These are phyloP conservation scores for Orcinus orca DNA, from an alignment of 2,113 vertebrate species.

Conservation along the genomic window DNA sequence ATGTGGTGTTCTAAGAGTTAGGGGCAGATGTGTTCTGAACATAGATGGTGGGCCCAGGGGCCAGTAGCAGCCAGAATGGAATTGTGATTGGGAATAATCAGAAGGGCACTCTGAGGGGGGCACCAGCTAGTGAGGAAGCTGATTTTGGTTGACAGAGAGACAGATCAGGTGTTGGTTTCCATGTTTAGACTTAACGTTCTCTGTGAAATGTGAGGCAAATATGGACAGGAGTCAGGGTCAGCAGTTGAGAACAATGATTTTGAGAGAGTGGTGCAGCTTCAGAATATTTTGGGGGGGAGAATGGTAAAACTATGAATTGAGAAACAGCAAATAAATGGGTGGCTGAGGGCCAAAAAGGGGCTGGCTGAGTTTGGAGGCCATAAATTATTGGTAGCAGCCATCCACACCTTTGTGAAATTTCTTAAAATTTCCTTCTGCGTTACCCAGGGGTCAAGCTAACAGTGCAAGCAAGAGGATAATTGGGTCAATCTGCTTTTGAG, in stretches of 20 bases:
- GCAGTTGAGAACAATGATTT: not conserved
- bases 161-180: not conserved
- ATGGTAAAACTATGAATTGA: not conserved
- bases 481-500: not conserved
- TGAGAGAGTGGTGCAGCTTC: not conserved
- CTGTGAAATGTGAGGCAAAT: not conserved
- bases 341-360: not conserved
- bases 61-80: not conserved
- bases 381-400: not conserved
- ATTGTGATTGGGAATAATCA: not conserved
- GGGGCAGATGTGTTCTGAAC: not conserved
- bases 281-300: not conserved
- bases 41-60: not conserved
- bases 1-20: not conserved
- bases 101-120: not conserved
- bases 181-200: not conserved
- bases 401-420: not conserved
- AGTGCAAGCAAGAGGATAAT: not conserved
- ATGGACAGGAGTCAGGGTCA: not conserved
- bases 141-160: not conserved
- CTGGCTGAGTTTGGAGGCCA: not conserved
- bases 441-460: not conserved
- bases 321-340: not conserved
- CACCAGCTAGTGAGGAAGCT: not conserved
- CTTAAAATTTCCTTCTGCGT: not conserved